phyloP scores from a whole-genome alignment of 2,797 vertebrate genomes.

The Enteromius viviparus region DNA sequence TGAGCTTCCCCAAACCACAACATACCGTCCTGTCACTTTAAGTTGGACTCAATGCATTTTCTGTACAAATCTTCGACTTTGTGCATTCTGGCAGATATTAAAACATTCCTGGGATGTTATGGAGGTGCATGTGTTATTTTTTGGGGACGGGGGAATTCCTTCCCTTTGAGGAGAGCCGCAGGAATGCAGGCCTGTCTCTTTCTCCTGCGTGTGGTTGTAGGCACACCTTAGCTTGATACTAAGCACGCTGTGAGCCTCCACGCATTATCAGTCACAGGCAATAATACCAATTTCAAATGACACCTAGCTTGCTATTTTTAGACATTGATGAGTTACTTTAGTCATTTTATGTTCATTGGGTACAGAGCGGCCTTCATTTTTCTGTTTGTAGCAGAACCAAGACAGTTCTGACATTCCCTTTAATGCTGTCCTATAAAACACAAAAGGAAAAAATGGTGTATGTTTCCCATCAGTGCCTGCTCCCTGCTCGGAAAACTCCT shows the following conservation, averaged over 20 bases:
- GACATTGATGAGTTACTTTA: not conserved
- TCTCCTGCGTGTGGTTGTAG: conserved; percentile 64
- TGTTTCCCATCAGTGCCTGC: conserved; percentile 29
- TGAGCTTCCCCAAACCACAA: conserved; percentile 24
- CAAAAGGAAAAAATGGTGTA: conserved; percentile 26
- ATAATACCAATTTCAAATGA: not conserved
- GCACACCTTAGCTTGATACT: conserved; percentile 66
- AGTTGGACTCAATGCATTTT: conserved; percentile 19
- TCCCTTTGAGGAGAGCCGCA: conserved; percentile 86
- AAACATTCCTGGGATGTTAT: conserved; percentile 75
- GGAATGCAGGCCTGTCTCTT: conserved; percentile 84
- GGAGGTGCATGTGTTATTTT: conserved; percentile 71
- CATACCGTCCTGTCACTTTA: conserved; percentile 36
- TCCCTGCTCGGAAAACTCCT: conserved; percentile 38
- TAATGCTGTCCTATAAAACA: conserved; percentile 46
- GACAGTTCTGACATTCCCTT: conserved; percentile 24
- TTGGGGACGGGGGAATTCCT: conserved; percentile 75
- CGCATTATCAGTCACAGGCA: conserved; percentile 2
- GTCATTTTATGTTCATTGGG: conserved; percentile 22
- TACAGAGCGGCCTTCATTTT: conserved; percentile 63
- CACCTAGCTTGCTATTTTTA: not conserved
- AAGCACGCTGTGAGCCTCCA: not conserved
- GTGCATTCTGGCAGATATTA: conserved; percentile 69
- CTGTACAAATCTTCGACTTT: conserved; percentile 46
- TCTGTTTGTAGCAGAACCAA: conserved; percentile 36